Percentiles rank a stretch among this genome's conserved stretches.
phyloP scores from a whole-genome alignment of 2,888 invertebrate genomes.

The Papilio elwesi region DNA sequence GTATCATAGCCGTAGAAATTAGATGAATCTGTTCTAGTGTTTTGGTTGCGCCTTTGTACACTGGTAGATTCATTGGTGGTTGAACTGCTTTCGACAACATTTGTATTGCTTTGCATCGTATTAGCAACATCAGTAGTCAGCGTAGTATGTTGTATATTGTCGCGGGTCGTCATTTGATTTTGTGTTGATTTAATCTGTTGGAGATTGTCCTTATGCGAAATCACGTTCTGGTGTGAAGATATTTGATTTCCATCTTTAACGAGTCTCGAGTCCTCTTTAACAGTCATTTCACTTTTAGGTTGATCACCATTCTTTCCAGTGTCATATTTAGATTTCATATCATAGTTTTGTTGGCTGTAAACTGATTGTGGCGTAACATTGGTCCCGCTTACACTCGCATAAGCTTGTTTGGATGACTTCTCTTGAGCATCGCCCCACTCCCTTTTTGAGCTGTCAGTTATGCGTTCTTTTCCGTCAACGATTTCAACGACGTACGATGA shows the following conservation, averaged over 20 bases:
- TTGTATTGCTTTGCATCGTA: conserved; percentile 49
- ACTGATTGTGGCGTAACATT: conserved; percentile 83
- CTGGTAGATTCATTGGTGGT: conserved; percentile 55
- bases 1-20: conserved; percentile 79
- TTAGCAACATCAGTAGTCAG: conserved; percentile 41
- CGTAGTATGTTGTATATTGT: conserved; percentile 37
- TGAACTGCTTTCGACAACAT: conserved; percentile 53
- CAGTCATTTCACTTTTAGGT: conserved; percentile 69
- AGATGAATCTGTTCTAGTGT: conserved; percentile 70
- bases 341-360: conserved; percentile 79
- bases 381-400: conserved; percentile 82
- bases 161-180: conserved; percentile 57
- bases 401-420: conserved; percentile 78
- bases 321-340: conserved; percentile 83
- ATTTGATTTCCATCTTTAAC: conserved; percentile 75
- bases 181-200: conserved; percentile 65
- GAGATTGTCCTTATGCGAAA: conserved; percentile 73
- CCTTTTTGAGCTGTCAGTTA: conserved; percentile 84
- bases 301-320: conserved; percentile 80
- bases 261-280: conserved; percentile 72
- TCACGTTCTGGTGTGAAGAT: conserved; percentile 68
- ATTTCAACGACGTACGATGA: conserved; percentile 87
- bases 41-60: conserved; percentile 61
- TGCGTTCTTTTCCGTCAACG: conserved; percentile 86
- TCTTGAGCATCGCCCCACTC: conserved; percentile 83